Conservation (phyloP, 2,113 vertebrate genomes). For the Panthera tigris region DNA sequence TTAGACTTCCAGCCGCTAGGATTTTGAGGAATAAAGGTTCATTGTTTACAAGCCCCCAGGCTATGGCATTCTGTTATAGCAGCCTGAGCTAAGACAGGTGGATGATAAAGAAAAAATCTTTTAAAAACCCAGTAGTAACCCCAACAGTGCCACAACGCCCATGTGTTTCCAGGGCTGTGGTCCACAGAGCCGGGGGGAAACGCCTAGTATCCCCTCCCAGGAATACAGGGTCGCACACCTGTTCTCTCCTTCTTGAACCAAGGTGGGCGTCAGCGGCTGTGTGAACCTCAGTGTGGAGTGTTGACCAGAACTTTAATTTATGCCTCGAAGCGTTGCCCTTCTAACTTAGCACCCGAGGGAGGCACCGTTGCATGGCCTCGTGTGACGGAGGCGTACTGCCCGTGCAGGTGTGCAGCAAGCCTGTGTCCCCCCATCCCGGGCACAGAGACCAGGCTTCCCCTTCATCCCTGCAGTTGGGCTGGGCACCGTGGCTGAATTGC, state of each 20-base stretch:
- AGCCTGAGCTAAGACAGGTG: background rate
- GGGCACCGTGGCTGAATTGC: accelerated
- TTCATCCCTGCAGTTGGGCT: too few species aligned
- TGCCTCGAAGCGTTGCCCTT: too few species aligned
- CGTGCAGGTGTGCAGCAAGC: accelerated
- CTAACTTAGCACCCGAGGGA: background rate
- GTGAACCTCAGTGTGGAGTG: too few species aligned
- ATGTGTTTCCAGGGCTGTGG: background rate
- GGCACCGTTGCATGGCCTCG: accelerated
- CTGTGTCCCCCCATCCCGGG: too few species aligned
- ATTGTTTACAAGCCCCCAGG: too few species aligned
- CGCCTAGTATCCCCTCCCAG: too few species aligned
- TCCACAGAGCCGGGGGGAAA: too few species aligned
- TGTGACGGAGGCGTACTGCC: accelerated
- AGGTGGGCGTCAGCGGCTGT: accelerated
- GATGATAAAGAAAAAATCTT: background rate
- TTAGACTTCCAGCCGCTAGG: background rate
- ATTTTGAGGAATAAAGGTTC: accelerated
- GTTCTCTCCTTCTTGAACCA: too few species aligned
- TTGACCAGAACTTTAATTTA: background rate
- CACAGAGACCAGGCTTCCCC: too few species aligned
- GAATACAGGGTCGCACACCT: too few species aligned
- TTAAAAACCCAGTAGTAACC: background rate
- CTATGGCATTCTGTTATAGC: background rate
- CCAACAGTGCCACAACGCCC: too few species aligned